Evolutionary conservation across 2,113 vertebrate species (phyloP).

Genomic region (Equus quagga): DNA sequence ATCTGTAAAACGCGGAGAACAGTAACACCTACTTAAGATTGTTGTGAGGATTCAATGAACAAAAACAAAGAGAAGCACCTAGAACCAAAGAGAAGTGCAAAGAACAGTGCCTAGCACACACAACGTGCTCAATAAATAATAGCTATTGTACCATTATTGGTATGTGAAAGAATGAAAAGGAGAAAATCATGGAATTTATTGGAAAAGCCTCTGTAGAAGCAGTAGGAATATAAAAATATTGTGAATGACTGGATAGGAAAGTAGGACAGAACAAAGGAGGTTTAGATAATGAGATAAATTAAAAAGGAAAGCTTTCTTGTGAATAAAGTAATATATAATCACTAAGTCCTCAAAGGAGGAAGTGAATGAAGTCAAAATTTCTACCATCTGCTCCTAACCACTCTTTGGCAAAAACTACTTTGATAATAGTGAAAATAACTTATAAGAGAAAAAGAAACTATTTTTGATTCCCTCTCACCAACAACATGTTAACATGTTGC

Average conservation of each 20-base stretch:
- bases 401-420: not conserved
- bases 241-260: not conserved
- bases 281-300: conserved; percentile 33
- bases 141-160: not conserved
- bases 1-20: not conserved
- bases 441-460: conserved; percentile 9
- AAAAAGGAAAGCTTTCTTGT: conserved; percentile 51
- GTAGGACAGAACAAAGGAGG: not conserved
- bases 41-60: not conserved
- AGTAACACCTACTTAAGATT: conserved; percentile 31
- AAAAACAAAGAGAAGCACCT: not conserved
- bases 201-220: conserved; percentile 17
- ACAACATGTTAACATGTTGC: not conserved
- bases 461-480: conserved; percentile 17
- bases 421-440: conserved; percentile 26
- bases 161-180: conserved; percentile 31
- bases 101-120: not conserved
- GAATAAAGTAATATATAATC: conserved; percentile 52
- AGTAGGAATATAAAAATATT: conserved; percentile 25
- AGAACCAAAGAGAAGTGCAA: not conserved
- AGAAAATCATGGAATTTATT: conserved; percentile 48
- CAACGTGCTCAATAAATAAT: not conserved
- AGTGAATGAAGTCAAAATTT: conserved; percentile 40
- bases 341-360: conserved; percentile 8
- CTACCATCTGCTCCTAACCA: not conserved